Evolutionary conservation across 2,113 vertebrate species (phyloP).

Genomic region (Pyxicephalus adspersus): DNA sequence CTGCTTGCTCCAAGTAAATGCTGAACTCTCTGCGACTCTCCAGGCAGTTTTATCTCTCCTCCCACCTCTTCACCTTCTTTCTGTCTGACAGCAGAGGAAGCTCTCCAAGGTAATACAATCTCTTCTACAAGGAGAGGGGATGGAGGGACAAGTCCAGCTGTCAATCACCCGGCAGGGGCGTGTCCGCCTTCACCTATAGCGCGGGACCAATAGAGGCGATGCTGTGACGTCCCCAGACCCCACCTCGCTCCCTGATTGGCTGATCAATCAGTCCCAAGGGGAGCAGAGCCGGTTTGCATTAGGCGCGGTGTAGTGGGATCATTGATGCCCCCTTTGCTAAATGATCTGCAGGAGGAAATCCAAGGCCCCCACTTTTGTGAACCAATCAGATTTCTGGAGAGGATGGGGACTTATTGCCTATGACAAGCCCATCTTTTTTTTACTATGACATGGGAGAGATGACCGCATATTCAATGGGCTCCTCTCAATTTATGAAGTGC

Average conservation of each 20-base stretch:
- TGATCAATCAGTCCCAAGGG: slow-evolving; percentile 24
- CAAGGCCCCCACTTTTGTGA: slow-evolving; percentile 61
- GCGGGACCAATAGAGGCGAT: slow-evolving; percentile 59
- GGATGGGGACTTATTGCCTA: background rate
- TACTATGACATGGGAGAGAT: slow-evolving; percentile 22
- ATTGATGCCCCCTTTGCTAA: background rate
- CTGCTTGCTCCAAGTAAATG: background rate
- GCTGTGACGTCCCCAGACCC: slow-evolving; percentile 7
- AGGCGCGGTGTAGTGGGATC: slow-evolving; percentile 55
- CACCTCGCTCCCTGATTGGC: slow-evolving; percentile 66
- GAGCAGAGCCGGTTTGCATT: slow-evolving; percentile 61
- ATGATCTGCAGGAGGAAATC: slow-evolving; percentile 57
- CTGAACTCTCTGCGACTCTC: background rate
- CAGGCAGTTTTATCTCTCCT: background rate
- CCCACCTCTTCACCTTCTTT: background rate
- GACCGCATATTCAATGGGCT: slow-evolving; percentile 23
- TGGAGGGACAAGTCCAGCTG: slow-evolving; percentile 65
- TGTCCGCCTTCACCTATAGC: slow-evolving; percentile 63
- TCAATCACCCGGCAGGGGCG: slow-evolving; percentile 35
- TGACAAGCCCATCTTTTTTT: background rate
- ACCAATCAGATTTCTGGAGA: background rate
- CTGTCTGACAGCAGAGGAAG: slow-evolving; percentile 70
- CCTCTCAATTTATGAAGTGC: slow-evolving; percentile 62
- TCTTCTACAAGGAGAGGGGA: slow-evolving; percentile 73
- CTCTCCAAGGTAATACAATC: slow-evolving; percentile 79